Evolutionary conservation across 2,113 vertebrate species (phyloP).

Genomic region (Mirounga angustirostris): DNA sequence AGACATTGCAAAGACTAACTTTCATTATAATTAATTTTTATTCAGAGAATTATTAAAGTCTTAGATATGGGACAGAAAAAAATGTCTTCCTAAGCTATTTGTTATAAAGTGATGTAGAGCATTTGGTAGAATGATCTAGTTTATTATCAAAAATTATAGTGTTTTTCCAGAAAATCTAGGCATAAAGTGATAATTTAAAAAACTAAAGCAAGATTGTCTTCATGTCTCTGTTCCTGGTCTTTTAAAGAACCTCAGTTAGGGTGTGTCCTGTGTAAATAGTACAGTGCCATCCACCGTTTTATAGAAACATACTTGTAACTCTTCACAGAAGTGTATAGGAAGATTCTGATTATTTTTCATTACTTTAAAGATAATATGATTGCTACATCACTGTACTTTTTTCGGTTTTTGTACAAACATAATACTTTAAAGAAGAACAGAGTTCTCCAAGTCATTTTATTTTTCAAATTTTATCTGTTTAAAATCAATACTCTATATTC

Average conservation of each 20-base stretch:
- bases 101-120: background rate
- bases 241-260: background rate
- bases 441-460: background rate
- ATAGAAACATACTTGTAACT: background rate
- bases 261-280: background rate
- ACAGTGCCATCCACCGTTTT: background rate
- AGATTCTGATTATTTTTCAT: background rate
- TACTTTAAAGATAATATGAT: background rate
- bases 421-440: conserved; percentile 3
- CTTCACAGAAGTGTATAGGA: background rate
- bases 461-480: background rate
- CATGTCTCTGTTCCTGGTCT: background rate
- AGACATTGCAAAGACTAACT: background rate
- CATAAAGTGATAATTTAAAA: conserved; percentile 12
- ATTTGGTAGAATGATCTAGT: background rate
- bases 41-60: background rate
- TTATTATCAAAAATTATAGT: background rate
- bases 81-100: background rate
- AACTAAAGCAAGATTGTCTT: background rate
- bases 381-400: background rate
- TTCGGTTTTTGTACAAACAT: background rate
- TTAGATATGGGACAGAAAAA: background rate
- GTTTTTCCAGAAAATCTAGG: conserved; percentile 43
- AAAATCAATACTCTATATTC: background rate
- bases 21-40: background rate